A percentile compares a stretch with the other conserved stretches of the same genome.
Conservation (phyloP, 2,113 vertebrate species). For the Perca fluviatilis region DNA sequence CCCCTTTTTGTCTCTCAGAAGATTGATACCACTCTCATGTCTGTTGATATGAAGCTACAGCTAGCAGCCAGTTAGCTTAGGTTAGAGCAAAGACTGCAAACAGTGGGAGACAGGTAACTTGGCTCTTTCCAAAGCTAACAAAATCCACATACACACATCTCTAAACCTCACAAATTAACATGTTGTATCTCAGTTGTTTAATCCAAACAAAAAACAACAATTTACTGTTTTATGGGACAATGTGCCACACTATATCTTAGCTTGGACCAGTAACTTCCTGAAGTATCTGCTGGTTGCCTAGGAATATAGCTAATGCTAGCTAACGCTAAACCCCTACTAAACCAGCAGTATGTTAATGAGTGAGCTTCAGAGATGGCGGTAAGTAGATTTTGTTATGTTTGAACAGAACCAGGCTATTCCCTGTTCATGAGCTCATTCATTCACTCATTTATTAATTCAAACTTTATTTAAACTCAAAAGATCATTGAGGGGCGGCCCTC, state of each 20-base stretch:
- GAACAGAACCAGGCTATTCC: background rate
- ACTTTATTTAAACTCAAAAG: no score
- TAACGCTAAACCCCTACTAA: no score
- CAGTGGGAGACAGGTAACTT: background rate
- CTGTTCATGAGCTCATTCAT: no score
- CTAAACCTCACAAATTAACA: background rate
- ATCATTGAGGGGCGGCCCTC: no score
- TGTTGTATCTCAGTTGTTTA: background rate
- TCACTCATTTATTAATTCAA: no score
- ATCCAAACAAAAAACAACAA: no score
- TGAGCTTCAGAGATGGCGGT: background rate
- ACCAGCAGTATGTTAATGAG: background rate
- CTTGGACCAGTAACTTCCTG: background rate
- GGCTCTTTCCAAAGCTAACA: background rate
- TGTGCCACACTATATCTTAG: background rate
- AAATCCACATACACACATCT: background rate
- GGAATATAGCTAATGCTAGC: background rate
- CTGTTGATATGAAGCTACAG: background rate
- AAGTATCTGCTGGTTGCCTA: background rate
- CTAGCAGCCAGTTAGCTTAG: background rate
- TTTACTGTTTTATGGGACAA: background rate
- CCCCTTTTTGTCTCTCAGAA: constrained; percentile 9
- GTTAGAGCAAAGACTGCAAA: background rate
- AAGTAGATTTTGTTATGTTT: background rate
- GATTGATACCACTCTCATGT: background rate